A percentile compares a stretch with the other conserved stretches of the same genome.
Conservation (phyloP, 2,888 invertebrate genomes). For the Drosophila anomelani region DNA sequence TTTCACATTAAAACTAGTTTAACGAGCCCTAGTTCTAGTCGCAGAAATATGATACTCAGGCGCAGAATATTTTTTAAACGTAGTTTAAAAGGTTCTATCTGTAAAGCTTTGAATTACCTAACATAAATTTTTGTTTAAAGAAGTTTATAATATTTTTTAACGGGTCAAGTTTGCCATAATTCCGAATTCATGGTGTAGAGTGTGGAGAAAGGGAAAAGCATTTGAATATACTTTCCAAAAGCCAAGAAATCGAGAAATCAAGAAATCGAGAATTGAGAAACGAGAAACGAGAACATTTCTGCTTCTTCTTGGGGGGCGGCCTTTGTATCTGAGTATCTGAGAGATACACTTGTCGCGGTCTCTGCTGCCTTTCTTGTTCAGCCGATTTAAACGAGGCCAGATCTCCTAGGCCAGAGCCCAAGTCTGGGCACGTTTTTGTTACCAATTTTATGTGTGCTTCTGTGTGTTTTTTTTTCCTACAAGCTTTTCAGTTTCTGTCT, state of each 20-base stretch:
- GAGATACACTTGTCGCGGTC: conserved; percentile 34
- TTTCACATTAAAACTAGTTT: conserved; percentile 17
- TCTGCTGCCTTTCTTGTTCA: conserved; percentile 25
- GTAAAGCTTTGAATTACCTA: neutral
- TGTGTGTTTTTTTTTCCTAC: conserved; percentile 5
- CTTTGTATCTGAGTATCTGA: conserved; percentile 9
- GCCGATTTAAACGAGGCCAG: conserved; percentile 58
- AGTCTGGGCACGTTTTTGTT: conserved; percentile 73
- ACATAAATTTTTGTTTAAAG: neutral
- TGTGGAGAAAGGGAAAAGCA: conserved; percentile 32
- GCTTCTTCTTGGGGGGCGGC: conserved; percentile 4
- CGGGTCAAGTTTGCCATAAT: neutral
- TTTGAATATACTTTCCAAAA: conserved; percentile 44
- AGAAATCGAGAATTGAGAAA: conserved; percentile 7
- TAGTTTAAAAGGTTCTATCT: neutral
- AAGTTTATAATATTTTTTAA: too few species aligned
- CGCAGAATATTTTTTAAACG: conserved; percentile 1
- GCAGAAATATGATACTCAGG: too few species aligned
- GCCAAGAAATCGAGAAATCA: conserved; percentile 7
- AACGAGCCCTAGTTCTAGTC: too few species aligned
- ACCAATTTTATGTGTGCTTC: conserved; percentile 46
- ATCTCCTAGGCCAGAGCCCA: conserved; percentile 39
- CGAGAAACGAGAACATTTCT: conserved; percentile 41
- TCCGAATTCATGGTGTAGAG: neutral
- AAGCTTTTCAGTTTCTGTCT: conserved; percentile 41